A percentile compares a stretch with the other conserved stretches of the same genome.
Conservation (phyloP, 2,113 vertebrate genomes). For the Neolamprologus tretocephalus region DNA sequence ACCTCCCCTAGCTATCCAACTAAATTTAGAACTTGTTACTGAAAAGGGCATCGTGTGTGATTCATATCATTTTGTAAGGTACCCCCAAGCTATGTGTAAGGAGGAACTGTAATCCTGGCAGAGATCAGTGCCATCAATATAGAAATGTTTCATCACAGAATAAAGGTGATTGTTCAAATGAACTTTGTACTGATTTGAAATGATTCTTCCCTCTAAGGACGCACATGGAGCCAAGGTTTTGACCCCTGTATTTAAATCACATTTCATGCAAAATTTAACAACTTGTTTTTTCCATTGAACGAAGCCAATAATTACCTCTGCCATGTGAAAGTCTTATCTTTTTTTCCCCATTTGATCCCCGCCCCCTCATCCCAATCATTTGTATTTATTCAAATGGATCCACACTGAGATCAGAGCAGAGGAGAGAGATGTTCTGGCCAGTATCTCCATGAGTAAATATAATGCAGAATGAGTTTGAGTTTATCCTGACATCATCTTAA, state of each 20-base stretch:
- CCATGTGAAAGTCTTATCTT: not conserved
- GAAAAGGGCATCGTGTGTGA: not conserved
- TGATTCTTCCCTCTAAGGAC: not conserved
- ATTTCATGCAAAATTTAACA: not conserved
- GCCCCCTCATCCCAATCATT: not conserved
- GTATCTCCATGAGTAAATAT: slow-evolving; percentile 41
- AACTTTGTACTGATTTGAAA: not conserved
- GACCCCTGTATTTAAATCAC: not conserved
- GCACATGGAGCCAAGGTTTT: not conserved
- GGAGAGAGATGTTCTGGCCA: not conserved
- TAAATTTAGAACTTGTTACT: not conserved
- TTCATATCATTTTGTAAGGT: not conserved
- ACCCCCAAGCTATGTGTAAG: not conserved
- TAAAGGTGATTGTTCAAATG: not conserved
- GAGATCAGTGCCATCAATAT: not conserved
- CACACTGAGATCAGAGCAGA: not conserved
- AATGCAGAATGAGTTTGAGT: slow-evolving; percentile 24
- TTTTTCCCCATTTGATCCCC: not conserved
- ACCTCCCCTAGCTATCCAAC: not conserved
- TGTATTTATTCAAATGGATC: not conserved
- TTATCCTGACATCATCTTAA: slow-evolving; percentile 72
- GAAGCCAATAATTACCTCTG: not conserved
- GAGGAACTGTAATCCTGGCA: not conserved
- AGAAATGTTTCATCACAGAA: not conserved
- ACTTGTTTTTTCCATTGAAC: not conserved